These are phyloP conservation scores for Riparia riparia DNA, from an alignment of 2,113 vertebrate species.

Conservation along the genomic window DNA sequence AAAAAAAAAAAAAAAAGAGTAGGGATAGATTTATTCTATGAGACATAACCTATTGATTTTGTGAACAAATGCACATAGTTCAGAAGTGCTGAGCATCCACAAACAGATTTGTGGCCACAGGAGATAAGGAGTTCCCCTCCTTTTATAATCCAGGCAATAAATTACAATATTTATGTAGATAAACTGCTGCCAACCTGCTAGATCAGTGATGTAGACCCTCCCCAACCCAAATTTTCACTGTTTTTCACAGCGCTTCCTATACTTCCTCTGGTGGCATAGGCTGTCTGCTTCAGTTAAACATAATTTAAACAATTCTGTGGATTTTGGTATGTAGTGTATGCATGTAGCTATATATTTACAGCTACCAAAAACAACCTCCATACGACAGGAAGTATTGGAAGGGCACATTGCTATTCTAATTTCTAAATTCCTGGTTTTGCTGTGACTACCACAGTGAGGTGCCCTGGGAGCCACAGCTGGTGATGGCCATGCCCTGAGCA, in stretches of 20 bases:
- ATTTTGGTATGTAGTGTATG: not conserved
- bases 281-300: not conserved
- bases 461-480: not conserved
- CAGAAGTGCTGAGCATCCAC: not conserved
- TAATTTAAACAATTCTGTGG: not conserved
- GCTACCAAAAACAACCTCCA: not conserved
- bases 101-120: not conserved
- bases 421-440: not conserved
- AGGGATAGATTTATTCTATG: not conserved
- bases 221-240: not conserved
- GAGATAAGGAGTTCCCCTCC: not conserved
- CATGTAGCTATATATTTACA: not conserved
- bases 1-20: not conserved
- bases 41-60: not conserved
- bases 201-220: not conserved
- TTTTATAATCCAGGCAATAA: not conserved
- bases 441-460: rapidly evolving
- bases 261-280: not conserved
- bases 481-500: not conserved
- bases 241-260: not conserved
- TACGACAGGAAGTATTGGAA: not conserved
- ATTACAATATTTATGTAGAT: not conserved
- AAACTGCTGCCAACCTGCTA: not conserved
- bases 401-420: rapidly evolving
- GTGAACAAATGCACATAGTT: not conserved